phyloP scores from a whole-genome alignment of 2,113 vertebrate species.

The Rhagologus leucostigma region DNA sequence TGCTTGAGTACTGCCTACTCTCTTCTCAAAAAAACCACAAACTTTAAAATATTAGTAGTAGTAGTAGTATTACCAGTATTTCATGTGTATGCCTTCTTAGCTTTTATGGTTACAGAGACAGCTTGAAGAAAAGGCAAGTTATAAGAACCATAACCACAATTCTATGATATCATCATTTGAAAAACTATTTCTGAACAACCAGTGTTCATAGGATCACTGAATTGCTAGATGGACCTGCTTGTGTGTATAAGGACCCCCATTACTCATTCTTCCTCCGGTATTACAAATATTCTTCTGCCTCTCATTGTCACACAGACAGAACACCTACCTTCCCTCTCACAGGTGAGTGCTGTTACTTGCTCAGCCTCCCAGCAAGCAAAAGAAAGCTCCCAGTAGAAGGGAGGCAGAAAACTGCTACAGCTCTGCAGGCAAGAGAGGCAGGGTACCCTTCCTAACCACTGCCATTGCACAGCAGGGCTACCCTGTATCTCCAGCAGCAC shows the following conservation, averaged over 20 bases:
- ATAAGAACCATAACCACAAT: not conserved
- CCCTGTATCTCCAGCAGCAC: not conserved
- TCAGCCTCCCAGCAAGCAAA: not conserved
- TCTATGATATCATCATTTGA: not conserved
- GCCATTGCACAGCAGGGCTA: not conserved
- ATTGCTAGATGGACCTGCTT: accelerated
- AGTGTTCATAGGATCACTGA: not conserved
- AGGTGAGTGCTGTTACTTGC: not conserved
- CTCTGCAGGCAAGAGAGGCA: not conserved
- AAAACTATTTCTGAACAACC: not conserved
- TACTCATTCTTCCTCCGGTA: not conserved
- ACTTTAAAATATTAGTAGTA: not conserved
- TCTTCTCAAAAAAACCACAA: not conserved
- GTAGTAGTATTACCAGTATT: not conserved
- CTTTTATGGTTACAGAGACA: not conserved
- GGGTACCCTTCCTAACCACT: not conserved
- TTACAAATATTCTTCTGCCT: not conserved
- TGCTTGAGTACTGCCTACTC: not conserved
- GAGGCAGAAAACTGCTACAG: not conserved
- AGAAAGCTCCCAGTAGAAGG: not conserved
- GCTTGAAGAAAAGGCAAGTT: not conserved
- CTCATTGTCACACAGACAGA: not conserved
- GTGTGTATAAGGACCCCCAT: not conserved
- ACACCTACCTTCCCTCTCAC: not conserved
- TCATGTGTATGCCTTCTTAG: not conserved